phyloP scores from a whole-genome alignment of 2,797 vertebrate genomes.

The Darevskia mixta region DNA sequence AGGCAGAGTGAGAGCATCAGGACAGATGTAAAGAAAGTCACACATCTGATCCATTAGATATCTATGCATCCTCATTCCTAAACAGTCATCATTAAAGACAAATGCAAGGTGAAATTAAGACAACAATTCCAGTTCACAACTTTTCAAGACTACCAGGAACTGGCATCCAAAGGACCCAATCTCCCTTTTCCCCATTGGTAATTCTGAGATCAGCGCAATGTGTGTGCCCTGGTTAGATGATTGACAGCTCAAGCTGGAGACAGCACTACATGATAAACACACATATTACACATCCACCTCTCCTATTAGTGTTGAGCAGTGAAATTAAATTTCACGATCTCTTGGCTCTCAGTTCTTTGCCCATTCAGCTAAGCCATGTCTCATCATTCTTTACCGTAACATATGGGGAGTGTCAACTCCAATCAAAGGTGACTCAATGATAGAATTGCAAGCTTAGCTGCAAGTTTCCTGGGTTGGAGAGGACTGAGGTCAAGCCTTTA shows the following conservation, averaged over 20 bases:
- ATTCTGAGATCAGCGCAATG: not conserved
- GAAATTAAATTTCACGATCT: rapidly evolving
- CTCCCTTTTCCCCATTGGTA: not conserved
- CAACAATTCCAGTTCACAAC: not conserved
- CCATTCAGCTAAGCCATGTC: not conserved
- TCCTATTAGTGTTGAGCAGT: rapidly evolving
- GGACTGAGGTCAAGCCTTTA: constrained; percentile 39
- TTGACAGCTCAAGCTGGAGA: not conserved
- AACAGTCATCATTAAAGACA: not conserved
- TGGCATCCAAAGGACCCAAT: not conserved
- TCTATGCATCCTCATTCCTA: not conserved
- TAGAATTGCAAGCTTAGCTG: not conserved
- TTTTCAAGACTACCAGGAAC: not conserved
- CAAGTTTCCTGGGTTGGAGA: not conserved
- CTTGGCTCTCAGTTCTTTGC: not conserved
- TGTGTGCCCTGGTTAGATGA: not conserved
- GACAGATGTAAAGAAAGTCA: not conserved
- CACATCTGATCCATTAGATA: not conserved
- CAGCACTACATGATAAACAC: not conserved
- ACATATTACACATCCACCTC: not conserved
- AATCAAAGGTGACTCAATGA: constrained; percentile 31
- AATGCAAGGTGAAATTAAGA: not conserved
- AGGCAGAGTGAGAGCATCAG: not conserved
- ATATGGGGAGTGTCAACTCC: not conserved
- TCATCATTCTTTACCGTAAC: not conserved